These are phyloP conservation scores for Acanthurus leucopareius DNA, from an alignment of 2,797 vertebrate species.

Conservation along the genomic window DNA sequence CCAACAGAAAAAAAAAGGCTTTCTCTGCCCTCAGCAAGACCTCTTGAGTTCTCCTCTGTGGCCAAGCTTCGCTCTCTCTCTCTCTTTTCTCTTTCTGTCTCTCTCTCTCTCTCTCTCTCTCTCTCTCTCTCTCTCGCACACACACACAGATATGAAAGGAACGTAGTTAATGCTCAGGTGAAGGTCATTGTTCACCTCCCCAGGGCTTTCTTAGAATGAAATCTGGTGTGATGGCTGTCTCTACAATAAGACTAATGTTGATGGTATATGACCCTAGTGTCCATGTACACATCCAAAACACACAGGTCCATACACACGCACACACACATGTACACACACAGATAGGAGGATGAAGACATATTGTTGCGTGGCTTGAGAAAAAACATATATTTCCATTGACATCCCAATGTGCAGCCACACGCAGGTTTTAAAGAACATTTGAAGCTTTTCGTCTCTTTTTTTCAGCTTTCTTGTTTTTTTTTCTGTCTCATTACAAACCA, in stretches of 20 bases:
- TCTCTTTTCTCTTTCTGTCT: constrained; percentile 1
- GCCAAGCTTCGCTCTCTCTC: constrained; percentile 10
- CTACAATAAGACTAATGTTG: constrained; percentile 67
- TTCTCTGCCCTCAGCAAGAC: constrained; percentile 69
- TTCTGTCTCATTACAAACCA: constrained; percentile 16
- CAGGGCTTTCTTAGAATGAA: constrained; percentile 73
- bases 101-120: constrained; percentile 11
- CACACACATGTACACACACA: constrained; percentile 16
- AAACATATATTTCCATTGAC: constrained; percentile 30
- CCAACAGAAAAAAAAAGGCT: constrained; percentile 37
- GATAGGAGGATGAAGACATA: constrained; percentile 20
- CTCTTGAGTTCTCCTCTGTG: constrained; percentile 60
- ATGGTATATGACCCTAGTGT: constrained; percentile 57
- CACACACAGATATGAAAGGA: constrained; percentile 34
- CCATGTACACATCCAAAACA: constrained; percentile 23
- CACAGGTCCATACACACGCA: constrained; percentile 24
- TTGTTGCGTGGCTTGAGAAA: background rate
- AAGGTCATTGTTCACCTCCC: constrained; percentile 71
- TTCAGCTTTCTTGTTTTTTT: constrained; percentile 6
- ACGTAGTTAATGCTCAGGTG: constrained; percentile 59
- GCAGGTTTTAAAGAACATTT: constrained; percentile 47
- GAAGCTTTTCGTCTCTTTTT: background rate
- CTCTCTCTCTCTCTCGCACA: constrained; percentile 21
- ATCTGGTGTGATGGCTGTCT: constrained; percentile 80
- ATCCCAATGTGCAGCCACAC: constrained; percentile 6